Conservation (phyloP, 2,113 vertebrate genomes). For the Gnathochromis pfefferi region DNA sequence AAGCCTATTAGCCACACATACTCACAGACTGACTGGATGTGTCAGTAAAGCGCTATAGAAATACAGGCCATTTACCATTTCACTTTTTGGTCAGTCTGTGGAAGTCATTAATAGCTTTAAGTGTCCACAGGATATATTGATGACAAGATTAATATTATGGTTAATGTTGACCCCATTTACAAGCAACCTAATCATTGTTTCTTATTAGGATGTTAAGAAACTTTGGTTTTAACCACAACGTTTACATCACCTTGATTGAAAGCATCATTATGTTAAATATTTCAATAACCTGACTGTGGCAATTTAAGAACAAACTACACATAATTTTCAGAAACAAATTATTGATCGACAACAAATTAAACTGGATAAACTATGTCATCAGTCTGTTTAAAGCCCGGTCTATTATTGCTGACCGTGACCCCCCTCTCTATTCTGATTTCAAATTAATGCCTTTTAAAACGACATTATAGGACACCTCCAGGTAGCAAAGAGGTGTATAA, state of each 20-base stretch:
- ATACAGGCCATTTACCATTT: background rate
- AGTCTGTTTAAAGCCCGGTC: background rate
- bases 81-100: background rate
- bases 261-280: background rate
- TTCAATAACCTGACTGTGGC: background rate
- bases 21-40: background rate
- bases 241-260: background rate
- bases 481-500: background rate
- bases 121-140: background rate
- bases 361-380: background rate
- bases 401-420: background rate
- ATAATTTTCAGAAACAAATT: background rate
- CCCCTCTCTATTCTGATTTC: background rate
- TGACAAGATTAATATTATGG: background rate
- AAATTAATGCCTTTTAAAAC: background rate
- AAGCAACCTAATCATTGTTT: background rate
- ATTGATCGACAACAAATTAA: background rate
- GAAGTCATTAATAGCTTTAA: background rate
- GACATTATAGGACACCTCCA: background rate
- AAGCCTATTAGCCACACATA: background rate
- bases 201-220: background rate
- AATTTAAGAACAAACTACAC: background rate
- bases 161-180: background rate
- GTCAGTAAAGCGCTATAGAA: background rate
- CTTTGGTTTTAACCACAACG: background rate